phyloP scores from a whole-genome alignment of 2,113 vertebrate genomes.

The Pontoporia blainvillei region DNA sequence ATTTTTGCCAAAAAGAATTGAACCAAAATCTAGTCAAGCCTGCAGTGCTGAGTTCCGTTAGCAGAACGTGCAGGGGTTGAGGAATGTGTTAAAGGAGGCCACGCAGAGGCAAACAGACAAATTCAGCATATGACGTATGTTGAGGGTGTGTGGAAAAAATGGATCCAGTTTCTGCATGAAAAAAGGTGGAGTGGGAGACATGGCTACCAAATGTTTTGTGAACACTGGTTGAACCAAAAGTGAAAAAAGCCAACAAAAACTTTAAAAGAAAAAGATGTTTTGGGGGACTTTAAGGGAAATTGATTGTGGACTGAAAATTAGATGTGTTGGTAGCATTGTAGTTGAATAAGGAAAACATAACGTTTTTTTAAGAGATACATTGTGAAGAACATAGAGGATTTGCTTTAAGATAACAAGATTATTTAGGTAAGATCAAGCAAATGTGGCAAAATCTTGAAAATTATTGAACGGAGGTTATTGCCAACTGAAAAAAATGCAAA shows the following conservation, averaged over 20 bases:
- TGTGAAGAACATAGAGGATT: not conserved
- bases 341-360: not conserved
- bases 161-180: not conserved
- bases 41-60: not conserved
- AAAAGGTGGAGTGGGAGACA: not conserved
- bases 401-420: not conserved
- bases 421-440: not conserved
- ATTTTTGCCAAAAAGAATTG: not conserved
- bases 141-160: not conserved
- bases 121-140: not conserved
- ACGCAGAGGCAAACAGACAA: not conserved
- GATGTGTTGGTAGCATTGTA: not conserved
- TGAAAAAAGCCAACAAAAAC: not conserved
- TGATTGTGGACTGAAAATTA: not conserved
- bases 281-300: not conserved
- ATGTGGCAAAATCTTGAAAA: not conserved
- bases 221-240: not conserved
- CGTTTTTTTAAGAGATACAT: not conserved
- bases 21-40: not conserved
- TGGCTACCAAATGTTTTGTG: not conserved
- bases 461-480: not conserved
- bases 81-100: not conserved
- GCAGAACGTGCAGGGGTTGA: not conserved
- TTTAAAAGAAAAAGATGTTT: not conserved
- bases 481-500: not conserved